A percentile compares a stretch with the other conserved stretches of the same genome.
phyloP scores from a whole-genome alignment of 2,113 vertebrate species.

The Albula goreensis region DNA sequence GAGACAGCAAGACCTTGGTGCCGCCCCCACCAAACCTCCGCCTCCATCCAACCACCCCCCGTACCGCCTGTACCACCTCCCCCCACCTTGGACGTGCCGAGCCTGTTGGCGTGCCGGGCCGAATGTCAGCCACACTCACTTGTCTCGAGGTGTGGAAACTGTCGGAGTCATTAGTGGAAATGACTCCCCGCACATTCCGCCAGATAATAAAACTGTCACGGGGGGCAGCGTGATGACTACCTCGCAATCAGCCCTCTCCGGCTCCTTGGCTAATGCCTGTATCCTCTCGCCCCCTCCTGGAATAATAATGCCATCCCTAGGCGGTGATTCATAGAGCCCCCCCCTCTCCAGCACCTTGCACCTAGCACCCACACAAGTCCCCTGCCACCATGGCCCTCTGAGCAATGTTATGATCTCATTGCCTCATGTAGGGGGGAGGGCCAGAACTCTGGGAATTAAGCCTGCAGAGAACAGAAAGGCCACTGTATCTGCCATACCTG shows the following conservation, averaged over 20 bases:
- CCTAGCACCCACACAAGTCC: slow-evolving; percentile 8
- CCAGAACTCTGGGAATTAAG: neutral
- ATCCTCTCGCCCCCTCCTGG: slow-evolving; percentile 30
- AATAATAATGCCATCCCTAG: slow-evolving; percentile 23
- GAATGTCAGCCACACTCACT: slow-evolving; percentile 69
- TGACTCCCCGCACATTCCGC: slow-evolving; percentile 63
- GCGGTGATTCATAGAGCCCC: slow-evolving; percentile 14
- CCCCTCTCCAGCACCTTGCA: slow-evolving; percentile 16
- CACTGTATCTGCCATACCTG: neutral
- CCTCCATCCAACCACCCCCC: neutral
- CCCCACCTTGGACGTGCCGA: slow-evolving; percentile 9
- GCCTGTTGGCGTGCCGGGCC: slow-evolving; percentile 6
- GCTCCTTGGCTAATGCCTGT: slow-evolving; percentile 31
- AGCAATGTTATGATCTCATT: slow-evolving; percentile 22
- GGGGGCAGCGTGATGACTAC: slow-evolving; percentile 46
- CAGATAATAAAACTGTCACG: slow-evolving; percentile 67
- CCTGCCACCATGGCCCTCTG: neutral
- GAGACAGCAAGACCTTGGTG: neutral
- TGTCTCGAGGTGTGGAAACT: slow-evolving; percentile 64
- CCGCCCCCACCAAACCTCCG: neutral
- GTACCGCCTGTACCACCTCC: slow-evolving; percentile 7
- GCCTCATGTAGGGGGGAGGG: neutral
- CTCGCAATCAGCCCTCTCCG: slow-evolving; percentile 16
- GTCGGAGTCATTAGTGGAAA: slow-evolving; percentile 67
- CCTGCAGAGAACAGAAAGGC: neutral